Percentiles rank a stretch among this genome's conserved stretches.
Conservation (phyloP, 2,797 vertebrate species). For the Aphelocoma californica region DNA sequence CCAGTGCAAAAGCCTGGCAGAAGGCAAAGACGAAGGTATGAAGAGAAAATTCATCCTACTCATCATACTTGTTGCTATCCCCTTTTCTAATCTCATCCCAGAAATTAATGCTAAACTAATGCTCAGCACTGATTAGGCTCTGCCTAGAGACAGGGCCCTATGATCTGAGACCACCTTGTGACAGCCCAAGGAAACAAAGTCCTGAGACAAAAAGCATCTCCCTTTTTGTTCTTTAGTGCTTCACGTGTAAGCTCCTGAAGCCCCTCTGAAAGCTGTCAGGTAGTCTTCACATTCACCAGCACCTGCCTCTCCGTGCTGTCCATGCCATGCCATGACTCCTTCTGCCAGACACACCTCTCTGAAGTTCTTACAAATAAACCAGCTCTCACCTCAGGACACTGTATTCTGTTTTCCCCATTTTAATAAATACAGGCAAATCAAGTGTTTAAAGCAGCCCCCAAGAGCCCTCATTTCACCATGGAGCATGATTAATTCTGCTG, state of each 20-base stretch:
- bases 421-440: not conserved
- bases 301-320: not conserved
- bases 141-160: not conserved
- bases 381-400: not conserved
- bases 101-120: not conserved
- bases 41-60: not conserved
- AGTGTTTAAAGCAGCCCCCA: not conserved
- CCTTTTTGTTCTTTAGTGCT: not conserved
- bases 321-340: no score
- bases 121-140: not conserved
- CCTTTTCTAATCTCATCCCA: not conserved
- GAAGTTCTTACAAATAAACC: not conserved
- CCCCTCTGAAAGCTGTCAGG: not conserved
- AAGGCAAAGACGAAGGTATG: not conserved
- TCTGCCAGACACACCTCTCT: not conserved
- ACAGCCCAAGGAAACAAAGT: not conserved
- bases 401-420: not conserved
- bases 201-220: not conserved
- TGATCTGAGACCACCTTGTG: not conserved
- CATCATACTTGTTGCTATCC: fast-evolving
- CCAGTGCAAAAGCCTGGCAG: not conserved
- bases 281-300: not conserved
- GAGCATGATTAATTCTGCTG: not conserved
- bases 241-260: not conserved
- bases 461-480: not conserved